Evolutionary conservation across 1,140 invertebrate species (phyloP).

Genomic region (Polypedilum pembai): DNA sequence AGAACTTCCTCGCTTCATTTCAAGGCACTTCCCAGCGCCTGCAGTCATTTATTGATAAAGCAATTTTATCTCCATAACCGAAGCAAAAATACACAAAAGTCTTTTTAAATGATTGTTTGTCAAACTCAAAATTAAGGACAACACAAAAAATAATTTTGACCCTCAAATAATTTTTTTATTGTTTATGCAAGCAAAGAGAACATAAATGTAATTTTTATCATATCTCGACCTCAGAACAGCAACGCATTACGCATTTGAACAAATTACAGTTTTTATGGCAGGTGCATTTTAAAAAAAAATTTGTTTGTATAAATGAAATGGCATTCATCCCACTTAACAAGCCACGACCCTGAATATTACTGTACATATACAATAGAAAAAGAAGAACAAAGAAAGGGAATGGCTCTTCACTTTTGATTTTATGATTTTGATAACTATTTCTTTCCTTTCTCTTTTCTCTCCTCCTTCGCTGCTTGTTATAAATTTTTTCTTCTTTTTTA

Average conservation of each 20-base stretch:
- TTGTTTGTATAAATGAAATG: not conserved
- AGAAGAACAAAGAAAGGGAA: slow-evolving; percentile 7
- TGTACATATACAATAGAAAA: not conserved
- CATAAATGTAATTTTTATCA: too few relatives aligned
- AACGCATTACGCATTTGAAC: slow-evolving; percentile 16
- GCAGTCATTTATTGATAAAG: too few relatives aligned
- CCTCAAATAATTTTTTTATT: not conserved
- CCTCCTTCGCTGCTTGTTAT: not conserved
- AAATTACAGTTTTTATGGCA: slow-evolving; percentile 20
- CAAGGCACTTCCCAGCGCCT: too few relatives aligned
- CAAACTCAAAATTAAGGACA: too few relatives aligned
- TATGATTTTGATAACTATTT: slow-evolving; percentile 13
- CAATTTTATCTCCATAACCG: too few relatives aligned
- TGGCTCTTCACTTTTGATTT: not conserved
- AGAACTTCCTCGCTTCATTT: too few relatives aligned
- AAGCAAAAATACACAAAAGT: too few relatives aligned
- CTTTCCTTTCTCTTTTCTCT: not conserved
- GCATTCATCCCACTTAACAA: slow-evolving; percentile 24
- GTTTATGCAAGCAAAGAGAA: too few relatives aligned
- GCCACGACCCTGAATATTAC: slow-evolving; percentile 14
- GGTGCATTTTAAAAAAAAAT: not conserved
- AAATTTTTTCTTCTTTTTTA: not conserved
- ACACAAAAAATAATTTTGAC: not conserved
- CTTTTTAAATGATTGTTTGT: too few relatives aligned
- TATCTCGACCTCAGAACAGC: not conserved